A percentile compares a stretch with the other conserved stretches of the same genome.
These are phyloP conservation scores for Phthorimaea operculella DNA, from an alignment of 1,140 invertebrate genomes.

Conservation along the genomic window DNA sequence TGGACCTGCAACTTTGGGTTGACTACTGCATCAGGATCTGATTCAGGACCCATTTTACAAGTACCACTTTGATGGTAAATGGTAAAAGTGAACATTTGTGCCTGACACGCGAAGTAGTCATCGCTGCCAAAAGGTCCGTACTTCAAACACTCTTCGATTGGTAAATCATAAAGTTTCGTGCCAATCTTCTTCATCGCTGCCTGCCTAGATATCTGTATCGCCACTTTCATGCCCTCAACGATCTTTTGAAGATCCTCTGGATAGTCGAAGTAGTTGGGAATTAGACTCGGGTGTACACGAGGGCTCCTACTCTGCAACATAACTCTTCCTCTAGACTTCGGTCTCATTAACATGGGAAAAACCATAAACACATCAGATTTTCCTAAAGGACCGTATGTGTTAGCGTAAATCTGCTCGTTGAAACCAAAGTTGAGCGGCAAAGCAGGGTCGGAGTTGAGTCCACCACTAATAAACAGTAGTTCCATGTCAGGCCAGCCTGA, in stretches of 20 bases:
- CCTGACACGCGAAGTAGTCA: slow-evolving; percentile 80
- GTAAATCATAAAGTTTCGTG: slow-evolving; percentile 70
- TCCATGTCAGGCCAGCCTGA: slow-evolving; percentile 81
- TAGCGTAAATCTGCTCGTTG: slow-evolving; percentile 66
- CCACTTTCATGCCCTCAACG: slow-evolving; percentile 72
- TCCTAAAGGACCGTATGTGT: slow-evolving; percentile 66
- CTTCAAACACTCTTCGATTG: slow-evolving; percentile 72
- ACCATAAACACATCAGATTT: slow-evolving; percentile 71
- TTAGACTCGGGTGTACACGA: slow-evolving; percentile 80
- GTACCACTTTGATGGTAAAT: slow-evolving; percentile 86
- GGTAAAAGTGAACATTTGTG: slow-evolving; percentile 76
- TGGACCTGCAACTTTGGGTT: slow-evolving; percentile 76
- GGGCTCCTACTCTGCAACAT: slow-evolving; percentile 77
- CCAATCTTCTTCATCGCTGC: slow-evolving; percentile 70
- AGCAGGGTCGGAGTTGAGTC: slow-evolving; percentile 66
- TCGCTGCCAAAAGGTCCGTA: slow-evolving; percentile 73
- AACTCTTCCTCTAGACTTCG: slow-evolving; percentile 79
- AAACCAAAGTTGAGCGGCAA: slow-evolving; percentile 70
- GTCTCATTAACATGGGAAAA: slow-evolving; percentile 77
- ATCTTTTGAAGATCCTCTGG: slow-evolving; percentile 73
- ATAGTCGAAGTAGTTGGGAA: slow-evolving; percentile 82
- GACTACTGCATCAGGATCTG: slow-evolving; percentile 77
- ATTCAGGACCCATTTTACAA: slow-evolving; percentile 82
- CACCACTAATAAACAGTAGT: slow-evolving; percentile 72
- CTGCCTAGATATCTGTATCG: slow-evolving; percentile 70